Base-by-base conservation (phyloP, 2,113 vertebrate species). In the Spermophilus dauricus region DNA sequence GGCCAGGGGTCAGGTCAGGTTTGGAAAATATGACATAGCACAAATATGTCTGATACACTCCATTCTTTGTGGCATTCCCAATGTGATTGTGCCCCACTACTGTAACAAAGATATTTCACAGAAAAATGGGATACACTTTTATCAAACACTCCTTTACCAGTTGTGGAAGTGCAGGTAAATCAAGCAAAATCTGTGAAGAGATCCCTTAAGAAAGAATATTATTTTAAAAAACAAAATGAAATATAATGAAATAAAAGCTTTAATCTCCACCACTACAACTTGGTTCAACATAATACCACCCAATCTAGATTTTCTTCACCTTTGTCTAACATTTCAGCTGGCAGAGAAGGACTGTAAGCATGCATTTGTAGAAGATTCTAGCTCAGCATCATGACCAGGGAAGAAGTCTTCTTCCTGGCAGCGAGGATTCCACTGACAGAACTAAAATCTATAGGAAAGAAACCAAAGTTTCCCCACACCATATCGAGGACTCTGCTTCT, bases 301-400 rank as follows among this genome's bases (percentile, higher is more conserved):
- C 17, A 34, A 16, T 18, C 18, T 76, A 56, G 34, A 82, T n/a
- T 81, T 61, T 26, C 58, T 82, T 89, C 37, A 18, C 14, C 1
- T 26, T 26, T 30, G 22, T 11, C 42, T 10, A 78, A 4, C 9
- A 78, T 11, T 34, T 37, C 11, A 5, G 1, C 24, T n/a, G 8
- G 1, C 11, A 56, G 7, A 11, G 26, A 11, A 10, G 13, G 10
- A 2, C 1, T n/a, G 45, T 76, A 8, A 7, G 24, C n/a, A 42
- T 45, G 17, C 13, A 28, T 63, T 65, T 20, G 2, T 53, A 63
- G 34, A 2, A 48, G 45, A 37, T 76, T 56, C 39, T 82, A 39
- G 22, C 58, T 63, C 48, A 67, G 8, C 28, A 61, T 69, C 22
- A 69, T 9, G 26, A 16, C 34, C 20, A 1, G 39, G 10, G 10